Evolutionary conservation across 2,888 invertebrate genomes (phyloP), one percentile per base, ranked within the genome.

Genomic region (Xestia ashworthii): DNA sequence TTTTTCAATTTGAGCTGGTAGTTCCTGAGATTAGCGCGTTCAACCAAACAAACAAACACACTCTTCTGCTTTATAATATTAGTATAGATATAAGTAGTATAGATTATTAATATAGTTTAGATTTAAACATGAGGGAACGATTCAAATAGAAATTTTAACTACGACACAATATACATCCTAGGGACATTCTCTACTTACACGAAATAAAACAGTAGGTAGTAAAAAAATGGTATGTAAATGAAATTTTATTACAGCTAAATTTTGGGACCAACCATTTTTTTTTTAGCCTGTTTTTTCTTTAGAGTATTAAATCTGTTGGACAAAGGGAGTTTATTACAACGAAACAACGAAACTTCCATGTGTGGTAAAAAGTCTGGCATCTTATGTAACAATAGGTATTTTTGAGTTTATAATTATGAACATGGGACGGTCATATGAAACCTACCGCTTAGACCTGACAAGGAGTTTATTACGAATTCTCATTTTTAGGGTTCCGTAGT

Each of bases 211-310:
- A 16, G 32, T 14, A 4, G 50, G 22, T 5, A 53, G 8, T 8
- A 50, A 76, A 48, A 71, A 32, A 71, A 32, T 3, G n/a, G 32
- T n/a, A 46, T 32, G 44, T 46, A 62, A 41, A 69, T 41, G n/a
- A 69, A 48, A 32, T 68, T 68, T 32, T 68, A 50, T 68, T 14
- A 32, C 32, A 32, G 68, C 22, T 9, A 8, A 50, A 67, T 67
- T 11, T 32, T 25, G 5, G 8, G 6, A 14, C 12, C 1, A 22
- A 32, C 48, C 19, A 50, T 22, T 50, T 48, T 25, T n/a, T 48
- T 32, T 6, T 12, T 12, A 22, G 2, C 0, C 19, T 48, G 12
- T n/a, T n/a, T 41, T 44, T n/a, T 66, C 4, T 60, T 9, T 60
- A 19, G 9, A 44, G 2, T 44, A 25, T n/a, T 5, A n/a, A 44